phyloP scores from a whole-genome alignment of 2,888 invertebrate species.

The Ochropleura leucogaster region DNA sequence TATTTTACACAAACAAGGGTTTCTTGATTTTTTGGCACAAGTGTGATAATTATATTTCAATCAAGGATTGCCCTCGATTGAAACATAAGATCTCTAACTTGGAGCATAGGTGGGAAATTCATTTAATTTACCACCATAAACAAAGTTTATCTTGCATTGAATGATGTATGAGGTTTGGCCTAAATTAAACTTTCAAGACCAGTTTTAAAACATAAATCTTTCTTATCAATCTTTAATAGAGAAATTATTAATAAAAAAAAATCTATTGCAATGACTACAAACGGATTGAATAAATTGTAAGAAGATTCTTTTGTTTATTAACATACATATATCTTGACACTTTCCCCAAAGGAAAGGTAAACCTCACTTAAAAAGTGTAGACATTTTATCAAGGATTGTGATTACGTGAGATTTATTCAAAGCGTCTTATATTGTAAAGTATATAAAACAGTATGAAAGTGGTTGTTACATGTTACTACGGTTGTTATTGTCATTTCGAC shows the following conservation, averaged over 20 bases:
- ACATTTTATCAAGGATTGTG: slow-evolving; percentile 29
- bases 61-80: not conserved
- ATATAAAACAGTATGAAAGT: slow-evolving; percentile 70
- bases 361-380: slow-evolving; percentile 16
- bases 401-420: slow-evolving; percentile 35
- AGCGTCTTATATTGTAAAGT: slow-evolving; percentile 57
- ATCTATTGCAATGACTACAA: not conserved
- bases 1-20: not conserved
- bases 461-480: slow-evolving; percentile 80
- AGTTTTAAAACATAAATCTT: slow-evolving; percentile 3
- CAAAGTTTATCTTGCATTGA: not conserved
- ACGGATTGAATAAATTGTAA: not conserved
- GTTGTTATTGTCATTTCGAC: slow-evolving; percentile 81
- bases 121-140: too few relatives aligned
- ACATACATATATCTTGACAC: slow-evolving; percentile 33
- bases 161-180: slow-evolving; percentile 29
- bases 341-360: slow-evolving; percentile 2
- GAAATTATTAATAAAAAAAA: slow-evolving; percentile 4
- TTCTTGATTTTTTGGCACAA: not conserved
- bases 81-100: slow-evolving; percentile 1
- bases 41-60: not conserved
- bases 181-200: slow-evolving; percentile 28
- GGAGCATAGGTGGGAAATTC: not conserved
- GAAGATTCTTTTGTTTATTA: slow-evolving; percentile 4
- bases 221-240: not conserved